phyloP scores from a whole-genome alignment of 2,797 vertebrate genomes.

The Acrossocheilus wenchowensis region DNA sequence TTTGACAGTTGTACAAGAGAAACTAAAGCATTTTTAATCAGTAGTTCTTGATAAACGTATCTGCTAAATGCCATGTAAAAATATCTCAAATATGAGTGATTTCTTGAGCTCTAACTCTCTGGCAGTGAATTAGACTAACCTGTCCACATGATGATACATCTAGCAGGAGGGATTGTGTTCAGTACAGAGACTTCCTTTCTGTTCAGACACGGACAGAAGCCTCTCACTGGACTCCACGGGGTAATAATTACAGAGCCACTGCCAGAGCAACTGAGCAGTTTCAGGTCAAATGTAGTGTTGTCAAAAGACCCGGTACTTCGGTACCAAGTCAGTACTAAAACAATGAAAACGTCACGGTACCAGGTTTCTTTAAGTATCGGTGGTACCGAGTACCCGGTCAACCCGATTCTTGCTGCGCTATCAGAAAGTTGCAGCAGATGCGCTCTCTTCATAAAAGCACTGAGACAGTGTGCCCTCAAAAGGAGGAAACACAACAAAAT shows the following conservation, averaged over 20 bases:
- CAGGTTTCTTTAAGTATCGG: no score
- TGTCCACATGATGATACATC: not conserved
- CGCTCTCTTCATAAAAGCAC: no score
- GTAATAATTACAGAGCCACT: conserved; percentile 3
- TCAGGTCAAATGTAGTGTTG: not conserved
- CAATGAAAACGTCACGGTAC: no score
- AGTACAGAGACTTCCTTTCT: not conserved
- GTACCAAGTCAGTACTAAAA: no score
- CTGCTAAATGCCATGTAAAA: not conserved
- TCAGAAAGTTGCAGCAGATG: no score
- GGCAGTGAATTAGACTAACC: not conserved
- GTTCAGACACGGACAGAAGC: not conserved
- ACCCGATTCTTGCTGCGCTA: no score
- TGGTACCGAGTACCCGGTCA: no score
- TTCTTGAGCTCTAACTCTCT: not conserved
- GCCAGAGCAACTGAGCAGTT: not conserved
- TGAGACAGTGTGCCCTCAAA: no score
- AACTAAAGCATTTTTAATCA: not conserved
- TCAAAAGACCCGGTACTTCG: no score
- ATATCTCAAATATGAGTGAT: not conserved
- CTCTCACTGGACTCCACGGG: not conserved
- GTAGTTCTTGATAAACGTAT: not conserved
- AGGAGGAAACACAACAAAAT: no score
- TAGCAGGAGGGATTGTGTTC: not conserved
- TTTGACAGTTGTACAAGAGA: not conserved